Percentiles rank a stretch among this genome's conserved stretches.
These are phyloP conservation scores for Pogoniulus pusillus DNA, from an alignment of 2,797 vertebrate species.

Conservation along the genomic window DNA sequence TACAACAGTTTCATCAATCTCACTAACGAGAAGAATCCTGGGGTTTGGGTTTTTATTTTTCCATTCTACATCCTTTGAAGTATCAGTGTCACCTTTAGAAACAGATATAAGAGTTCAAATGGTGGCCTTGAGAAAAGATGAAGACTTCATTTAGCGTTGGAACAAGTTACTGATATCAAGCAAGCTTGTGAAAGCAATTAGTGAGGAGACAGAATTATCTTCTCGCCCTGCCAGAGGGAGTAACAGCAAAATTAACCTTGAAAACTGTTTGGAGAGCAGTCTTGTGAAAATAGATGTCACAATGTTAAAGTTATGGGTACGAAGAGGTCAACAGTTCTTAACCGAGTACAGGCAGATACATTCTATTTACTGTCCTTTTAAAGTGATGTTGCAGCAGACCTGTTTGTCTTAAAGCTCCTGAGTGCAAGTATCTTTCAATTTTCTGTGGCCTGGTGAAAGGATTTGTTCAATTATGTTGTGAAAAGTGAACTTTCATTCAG, in stretches of 20 bases:
- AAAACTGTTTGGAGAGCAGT: conserved; percentile 53
- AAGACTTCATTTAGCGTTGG: conserved; percentile 23
- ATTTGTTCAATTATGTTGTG: neutral
- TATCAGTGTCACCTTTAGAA: neutral
- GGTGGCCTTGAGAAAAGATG: conserved; percentile 19
- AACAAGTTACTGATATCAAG: conserved; percentile 46
- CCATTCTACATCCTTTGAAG: neutral
- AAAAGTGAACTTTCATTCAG: neutral
- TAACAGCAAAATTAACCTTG: conserved; percentile 66
- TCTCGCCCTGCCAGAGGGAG: conserved; percentile 49
- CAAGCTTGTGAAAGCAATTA: conserved; percentile 39
- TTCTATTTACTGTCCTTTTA: neutral
- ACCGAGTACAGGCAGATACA: neutral
- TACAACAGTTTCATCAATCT: neutral
- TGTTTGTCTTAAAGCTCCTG: neutral
- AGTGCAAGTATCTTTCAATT: neutral
- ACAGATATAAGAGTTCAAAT: neutral
- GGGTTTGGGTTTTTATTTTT: neutral
- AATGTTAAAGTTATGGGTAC: conserved; percentile 48
- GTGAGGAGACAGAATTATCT: conserved; percentile 61
- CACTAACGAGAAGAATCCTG: neutral
- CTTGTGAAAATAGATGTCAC: conserved; percentile 59
- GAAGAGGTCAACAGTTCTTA: conserved; percentile 41
- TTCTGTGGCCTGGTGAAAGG: neutral
- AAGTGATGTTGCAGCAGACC: neutral